These are phyloP conservation scores for Dinomys branickii DNA, from an alignment of 2,113 vertebrate species.

Conservation along the genomic window DNA sequence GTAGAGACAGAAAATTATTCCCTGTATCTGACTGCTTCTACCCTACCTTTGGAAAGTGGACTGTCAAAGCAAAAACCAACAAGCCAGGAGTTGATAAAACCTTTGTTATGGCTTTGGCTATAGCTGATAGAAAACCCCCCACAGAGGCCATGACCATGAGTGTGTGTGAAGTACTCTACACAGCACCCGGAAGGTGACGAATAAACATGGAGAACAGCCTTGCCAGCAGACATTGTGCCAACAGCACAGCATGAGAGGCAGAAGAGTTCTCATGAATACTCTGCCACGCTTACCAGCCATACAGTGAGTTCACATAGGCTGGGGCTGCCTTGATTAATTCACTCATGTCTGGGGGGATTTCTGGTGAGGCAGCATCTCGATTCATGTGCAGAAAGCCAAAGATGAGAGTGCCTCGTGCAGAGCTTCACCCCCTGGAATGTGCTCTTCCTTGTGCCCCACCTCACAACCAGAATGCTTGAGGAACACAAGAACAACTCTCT, in stretches of 20 bases:
- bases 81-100: background rate
- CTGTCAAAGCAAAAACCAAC: background rate
- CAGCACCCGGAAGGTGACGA: background rate
- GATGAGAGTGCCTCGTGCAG: background rate
- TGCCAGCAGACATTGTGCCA: background rate
- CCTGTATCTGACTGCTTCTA: background rate
- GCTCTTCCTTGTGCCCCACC: background rate
- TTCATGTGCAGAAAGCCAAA: background rate
- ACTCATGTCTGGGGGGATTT: background rate
- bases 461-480: background rate
- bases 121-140: background rate
- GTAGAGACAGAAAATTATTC: background rate
- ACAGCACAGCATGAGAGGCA: background rate
- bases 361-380: background rate
- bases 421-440: background rate
- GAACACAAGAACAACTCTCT: background rate
- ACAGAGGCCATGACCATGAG: background rate
- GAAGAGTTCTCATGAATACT: fast-evolving
- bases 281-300: background rate
- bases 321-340: background rate
- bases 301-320: background rate
- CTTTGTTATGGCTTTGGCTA: background rate
- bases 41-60: background rate
- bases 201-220: fast-evolving
- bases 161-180: background rate